Percentiles rank a stretch among this genome's conserved stretches.
Evolutionary conservation across 2,113 vertebrate species (phyloP).

Genomic region (Amblyornis subalaris): DNA sequence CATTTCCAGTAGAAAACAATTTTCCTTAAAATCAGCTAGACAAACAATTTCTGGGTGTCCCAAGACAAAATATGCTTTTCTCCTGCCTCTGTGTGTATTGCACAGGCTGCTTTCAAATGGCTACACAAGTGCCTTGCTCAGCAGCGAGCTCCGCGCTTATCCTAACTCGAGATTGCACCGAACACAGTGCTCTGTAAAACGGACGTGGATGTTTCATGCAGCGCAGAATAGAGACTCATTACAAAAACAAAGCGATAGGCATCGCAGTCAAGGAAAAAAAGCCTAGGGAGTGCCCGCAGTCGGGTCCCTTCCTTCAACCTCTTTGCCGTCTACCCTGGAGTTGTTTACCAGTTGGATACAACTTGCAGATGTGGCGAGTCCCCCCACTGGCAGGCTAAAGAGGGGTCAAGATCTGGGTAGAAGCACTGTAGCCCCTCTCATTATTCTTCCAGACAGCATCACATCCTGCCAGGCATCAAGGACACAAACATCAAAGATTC

Average conservation of each 20-base stretch:
- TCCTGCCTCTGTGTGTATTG: not conserved
- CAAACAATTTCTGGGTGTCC: not conserved
- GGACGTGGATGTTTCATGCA: fast-evolving
- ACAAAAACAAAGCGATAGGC: not conserved
- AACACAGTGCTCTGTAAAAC: not conserved
- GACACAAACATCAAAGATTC: not conserved
- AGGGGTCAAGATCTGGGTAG: not conserved
- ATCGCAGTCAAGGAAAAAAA: fast-evolving
- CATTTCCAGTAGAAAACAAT: not conserved
- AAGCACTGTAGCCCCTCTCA: not conserved
- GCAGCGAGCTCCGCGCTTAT: fast-evolving
- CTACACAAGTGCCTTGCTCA: not conserved
- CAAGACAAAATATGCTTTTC: not conserved
- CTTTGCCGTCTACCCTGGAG: not conserved
- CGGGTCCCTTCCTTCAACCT: not conserved
- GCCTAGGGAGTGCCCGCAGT: not conserved
- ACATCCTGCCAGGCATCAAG: not conserved
- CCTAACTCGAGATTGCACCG: fast-evolving
- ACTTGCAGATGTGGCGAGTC: not conserved
- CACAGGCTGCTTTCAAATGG: fast-evolving
- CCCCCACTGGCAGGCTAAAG: fast-evolving
- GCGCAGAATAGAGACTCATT: not conserved
- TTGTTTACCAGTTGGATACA: fast-evolving
- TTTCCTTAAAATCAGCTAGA: not conserved
- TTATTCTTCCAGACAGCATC: not conserved